These are phyloP conservation scores for Cyanistes caeruleus DNA, from an alignment of 2,113 vertebrate species.

Conservation along the genomic window DNA sequence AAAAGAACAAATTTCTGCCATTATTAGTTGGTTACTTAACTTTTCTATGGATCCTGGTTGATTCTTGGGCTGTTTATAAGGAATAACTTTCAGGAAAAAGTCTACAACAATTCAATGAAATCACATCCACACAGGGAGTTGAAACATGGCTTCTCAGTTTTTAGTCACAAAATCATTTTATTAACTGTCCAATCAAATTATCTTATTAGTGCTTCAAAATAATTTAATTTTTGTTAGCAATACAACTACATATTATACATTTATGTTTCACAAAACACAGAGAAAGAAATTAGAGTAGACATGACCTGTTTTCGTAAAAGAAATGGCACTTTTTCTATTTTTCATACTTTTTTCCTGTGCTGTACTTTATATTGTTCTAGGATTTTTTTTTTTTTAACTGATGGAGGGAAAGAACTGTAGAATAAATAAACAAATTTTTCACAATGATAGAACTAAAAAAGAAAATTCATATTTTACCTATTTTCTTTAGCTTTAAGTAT, in stretches of 20 bases:
- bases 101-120: not conserved
- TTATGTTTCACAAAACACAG: not conserved
- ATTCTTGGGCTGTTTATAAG: not conserved
- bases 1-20: not conserved
- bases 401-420: not conserved
- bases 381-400: not conserved
- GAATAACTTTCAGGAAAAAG: not conserved
- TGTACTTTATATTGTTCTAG: not conserved
- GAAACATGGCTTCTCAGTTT: not conserved
- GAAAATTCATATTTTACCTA: not conserved
- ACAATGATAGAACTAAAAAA: not conserved
- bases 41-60: not conserved
- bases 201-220: not conserved
- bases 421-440: not conserved
- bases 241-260: not conserved
- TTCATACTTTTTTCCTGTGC: not conserved
- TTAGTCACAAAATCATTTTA: not conserved
- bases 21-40: not conserved
- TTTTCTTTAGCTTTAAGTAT: not conserved
- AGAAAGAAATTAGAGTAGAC: not conserved
- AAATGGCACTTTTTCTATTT: not conserved
- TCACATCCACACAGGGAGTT: accelerated
- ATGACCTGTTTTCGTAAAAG: not conserved
- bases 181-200: not conserved
- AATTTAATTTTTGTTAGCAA: not conserved